Conservation (phyloP, 1,140 invertebrate species). For the Rhopalosiphum padi region DNA sequence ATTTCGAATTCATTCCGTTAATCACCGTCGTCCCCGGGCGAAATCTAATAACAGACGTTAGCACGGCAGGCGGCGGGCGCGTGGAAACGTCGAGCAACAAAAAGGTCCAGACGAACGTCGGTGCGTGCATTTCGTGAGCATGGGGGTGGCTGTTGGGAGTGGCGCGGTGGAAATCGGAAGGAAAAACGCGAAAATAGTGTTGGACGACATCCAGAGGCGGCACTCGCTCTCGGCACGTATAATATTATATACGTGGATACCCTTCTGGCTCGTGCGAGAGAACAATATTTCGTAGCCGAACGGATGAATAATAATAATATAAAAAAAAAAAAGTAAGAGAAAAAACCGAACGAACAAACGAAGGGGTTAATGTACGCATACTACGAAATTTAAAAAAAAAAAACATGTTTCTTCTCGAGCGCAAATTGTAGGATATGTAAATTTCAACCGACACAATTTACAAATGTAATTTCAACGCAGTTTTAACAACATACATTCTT, state of each 20-base stretch:
- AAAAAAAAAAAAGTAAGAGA: neutral
- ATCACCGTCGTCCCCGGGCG: neutral
- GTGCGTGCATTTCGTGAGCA: neutral
- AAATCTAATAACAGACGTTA: slow-evolving; percentile 29
- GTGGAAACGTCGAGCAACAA: neutral
- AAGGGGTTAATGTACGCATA: slow-evolving; percentile 26
- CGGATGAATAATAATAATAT: neutral
- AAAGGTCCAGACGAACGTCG: neutral
- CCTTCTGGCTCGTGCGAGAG: neutral
- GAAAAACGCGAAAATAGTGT: slow-evolving; percentile 37
- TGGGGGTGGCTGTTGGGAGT: too few relatives aligned
- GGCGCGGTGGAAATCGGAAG: slow-evolving; percentile 1
- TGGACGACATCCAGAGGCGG: slow-evolving; percentile 33
- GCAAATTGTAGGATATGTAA: neutral
- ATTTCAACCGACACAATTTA: neutral
- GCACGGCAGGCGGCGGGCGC: neutral
- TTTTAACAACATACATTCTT: neutral
- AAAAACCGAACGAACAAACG: neutral
- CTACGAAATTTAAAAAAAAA: neutral
- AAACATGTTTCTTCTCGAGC: neutral
- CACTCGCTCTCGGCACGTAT: neutral
- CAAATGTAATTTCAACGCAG: neutral
- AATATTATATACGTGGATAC: neutral
- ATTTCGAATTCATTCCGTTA: slow-evolving; percentile 47
- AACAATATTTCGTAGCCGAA: slow-evolving; percentile 13